Evolutionary conservation across 2,888 invertebrate species (phyloP).

Genomic region (Cephonodes hylas): DNA sequence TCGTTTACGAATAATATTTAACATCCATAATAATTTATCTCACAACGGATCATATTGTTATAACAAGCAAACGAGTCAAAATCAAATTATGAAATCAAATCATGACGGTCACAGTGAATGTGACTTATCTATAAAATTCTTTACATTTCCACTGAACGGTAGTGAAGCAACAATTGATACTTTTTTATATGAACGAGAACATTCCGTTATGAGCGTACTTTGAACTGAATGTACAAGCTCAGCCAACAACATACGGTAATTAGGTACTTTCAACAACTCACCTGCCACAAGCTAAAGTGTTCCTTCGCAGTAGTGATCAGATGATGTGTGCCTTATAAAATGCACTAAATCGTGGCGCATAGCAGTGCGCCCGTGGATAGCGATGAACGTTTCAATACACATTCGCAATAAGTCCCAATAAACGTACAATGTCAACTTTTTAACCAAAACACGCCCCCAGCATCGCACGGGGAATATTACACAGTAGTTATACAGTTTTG

Average conservation of each 20-base stretch:
- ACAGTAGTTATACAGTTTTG: slow-evolving; percentile 64
- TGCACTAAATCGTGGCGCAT: slow-evolving; percentile 88
- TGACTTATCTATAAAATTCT: slow-evolving; percentile 5
- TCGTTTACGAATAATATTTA: background rate
- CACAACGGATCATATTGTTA: background rate
- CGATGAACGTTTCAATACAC: slow-evolving; percentile 80
- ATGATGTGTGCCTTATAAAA: slow-evolving; percentile 89
- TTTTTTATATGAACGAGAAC: background rate
- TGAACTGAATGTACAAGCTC: background rate
- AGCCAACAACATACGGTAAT: background rate
- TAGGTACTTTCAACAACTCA: slow-evolving; percentile 29
- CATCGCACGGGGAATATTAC: slow-evolving; percentile 68
- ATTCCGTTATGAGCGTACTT: background rate
- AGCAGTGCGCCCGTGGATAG: slow-evolving; percentile 84
- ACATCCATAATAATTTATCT: background rate
- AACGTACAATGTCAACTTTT: slow-evolving; percentile 64
- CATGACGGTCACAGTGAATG: background rate
- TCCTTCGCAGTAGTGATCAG: slow-evolving; percentile 89
- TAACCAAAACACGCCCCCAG: slow-evolving; percentile 69
- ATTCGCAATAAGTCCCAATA: slow-evolving; percentile 75
- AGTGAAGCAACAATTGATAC: background rate
- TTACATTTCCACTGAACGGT: slow-evolving; percentile 11
- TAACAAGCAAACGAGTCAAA: background rate
- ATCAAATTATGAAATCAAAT: background rate
- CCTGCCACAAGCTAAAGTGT: slow-evolving; percentile 69